Percentiles rank a stretch among this genome's conserved stretches.
Conservation (phyloP, 1,140 invertebrate species). For the Drosophila nebulosa region DNA sequence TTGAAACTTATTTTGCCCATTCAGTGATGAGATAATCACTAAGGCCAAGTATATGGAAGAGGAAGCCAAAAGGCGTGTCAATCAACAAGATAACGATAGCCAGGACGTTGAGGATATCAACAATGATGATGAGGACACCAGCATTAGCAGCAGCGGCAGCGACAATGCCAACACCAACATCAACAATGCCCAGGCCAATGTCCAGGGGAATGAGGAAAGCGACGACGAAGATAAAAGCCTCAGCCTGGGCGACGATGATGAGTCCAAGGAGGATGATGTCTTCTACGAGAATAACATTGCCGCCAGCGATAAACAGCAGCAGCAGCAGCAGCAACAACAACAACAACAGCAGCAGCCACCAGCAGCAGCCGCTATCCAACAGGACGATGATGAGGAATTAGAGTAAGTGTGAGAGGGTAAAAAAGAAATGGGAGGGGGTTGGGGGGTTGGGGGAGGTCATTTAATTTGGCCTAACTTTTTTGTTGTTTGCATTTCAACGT, state of each 20-base stretch:
- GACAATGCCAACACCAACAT: constrained; percentile 28
- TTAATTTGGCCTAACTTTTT: constrained; percentile 26
- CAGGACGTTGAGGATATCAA: constrained; percentile 68
- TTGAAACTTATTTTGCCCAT: constrained; percentile 46
- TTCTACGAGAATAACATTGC: constrained; percentile 86
- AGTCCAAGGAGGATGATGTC: constrained; percentile 86
- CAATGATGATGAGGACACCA: constrained; percentile 75
- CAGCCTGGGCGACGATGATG: constrained; percentile 79
- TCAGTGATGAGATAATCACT: constrained; percentile 86
- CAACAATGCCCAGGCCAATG: constrained; percentile 66
- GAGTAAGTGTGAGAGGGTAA: constrained; percentile 61
- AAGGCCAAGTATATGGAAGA: constrained; percentile 85
- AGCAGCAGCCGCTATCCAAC: constrained; percentile 42
- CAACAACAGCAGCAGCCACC: too few relatives aligned
- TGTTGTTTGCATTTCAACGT: constrained; percentile 42
- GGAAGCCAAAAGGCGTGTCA: constrained; percentile 80
- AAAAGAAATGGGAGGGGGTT: neutral
- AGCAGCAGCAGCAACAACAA: constrained; percentile 37
- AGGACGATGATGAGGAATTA: constrained; percentile 84
- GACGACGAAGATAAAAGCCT: constrained; percentile 72
- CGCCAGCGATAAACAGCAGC: constrained; percentile 57
- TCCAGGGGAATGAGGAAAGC: constrained; percentile 68
- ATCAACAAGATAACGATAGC: constrained; percentile 73
- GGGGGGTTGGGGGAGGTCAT: neutral
- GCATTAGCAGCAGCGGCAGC: constrained; percentile 59